Conservation (phyloP, 2,888 invertebrate species). For the Ametastegia equiseti region DNA sequence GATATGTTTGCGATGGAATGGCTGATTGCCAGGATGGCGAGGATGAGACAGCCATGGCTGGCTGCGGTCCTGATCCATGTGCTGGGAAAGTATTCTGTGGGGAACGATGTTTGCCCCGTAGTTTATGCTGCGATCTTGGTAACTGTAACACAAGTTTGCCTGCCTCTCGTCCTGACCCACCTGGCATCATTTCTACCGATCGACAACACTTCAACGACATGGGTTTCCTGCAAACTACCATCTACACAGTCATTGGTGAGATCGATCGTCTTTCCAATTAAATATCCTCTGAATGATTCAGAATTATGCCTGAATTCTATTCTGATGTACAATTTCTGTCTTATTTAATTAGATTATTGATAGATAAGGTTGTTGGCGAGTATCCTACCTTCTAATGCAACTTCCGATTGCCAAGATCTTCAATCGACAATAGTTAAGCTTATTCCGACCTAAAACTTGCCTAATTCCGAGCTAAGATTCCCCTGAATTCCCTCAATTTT, state of each 20-base stretch:
- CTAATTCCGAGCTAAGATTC: no score
- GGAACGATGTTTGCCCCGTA: slow-evolving; percentile 77
- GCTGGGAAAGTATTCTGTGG: slow-evolving; percentile 76
- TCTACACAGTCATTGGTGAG: slow-evolving; percentile 75
- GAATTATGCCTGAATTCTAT: not conserved
- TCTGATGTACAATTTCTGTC: not conserved
- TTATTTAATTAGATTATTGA: not conserved
- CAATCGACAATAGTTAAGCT: no score
- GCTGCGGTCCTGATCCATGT: slow-evolving; percentile 74
- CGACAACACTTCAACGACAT: slow-evolving; percentile 69
- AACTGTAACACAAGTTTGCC: slow-evolving; percentile 56
- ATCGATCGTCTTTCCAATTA: not conserved
- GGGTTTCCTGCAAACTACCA: slow-evolving; percentile 74
- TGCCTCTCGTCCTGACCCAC: slow-evolving; percentile 41
- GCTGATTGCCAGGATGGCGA: slow-evolving; percentile 77
- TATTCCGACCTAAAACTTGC: no score
- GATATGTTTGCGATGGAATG: slow-evolving; percentile 78
- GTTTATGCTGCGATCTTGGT: slow-evolving; percentile 77
- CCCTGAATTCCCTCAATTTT: no score
- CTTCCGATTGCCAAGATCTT: no score
- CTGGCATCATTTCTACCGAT: slow-evolving; percentile 46
- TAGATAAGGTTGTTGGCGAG: not conserved
- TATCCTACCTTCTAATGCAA: no score
- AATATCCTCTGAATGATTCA: not conserved
- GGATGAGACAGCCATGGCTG: slow-evolving; percentile 75